These are phyloP conservation scores for Steromphala cineraria DNA, from an alignment of 2,888 invertebrate genomes.

Conservation along the genomic window DNA sequence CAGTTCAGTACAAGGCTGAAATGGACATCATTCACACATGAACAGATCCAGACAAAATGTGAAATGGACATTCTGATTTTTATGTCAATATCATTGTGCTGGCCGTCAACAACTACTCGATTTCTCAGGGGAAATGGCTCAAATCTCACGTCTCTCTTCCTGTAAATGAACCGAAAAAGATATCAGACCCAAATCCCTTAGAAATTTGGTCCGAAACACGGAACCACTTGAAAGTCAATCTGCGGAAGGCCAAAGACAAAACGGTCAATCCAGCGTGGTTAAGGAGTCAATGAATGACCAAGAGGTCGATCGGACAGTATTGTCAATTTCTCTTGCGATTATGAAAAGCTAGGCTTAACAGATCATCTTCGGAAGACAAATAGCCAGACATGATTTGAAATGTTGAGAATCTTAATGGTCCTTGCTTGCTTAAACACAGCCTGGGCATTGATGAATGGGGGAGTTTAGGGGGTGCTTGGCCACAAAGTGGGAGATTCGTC, in stretches of 20 bases:
- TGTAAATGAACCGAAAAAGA: constrained; percentile 3
- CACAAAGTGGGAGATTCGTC: not conserved
- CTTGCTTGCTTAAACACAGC: not conserved
- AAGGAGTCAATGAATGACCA: not conserved
- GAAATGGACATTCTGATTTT: no score
- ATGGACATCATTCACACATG: no score
- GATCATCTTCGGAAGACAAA: not conserved
- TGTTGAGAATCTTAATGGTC: not conserved
- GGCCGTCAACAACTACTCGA: not conserved
- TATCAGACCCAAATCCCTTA: not conserved
- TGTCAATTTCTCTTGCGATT: not conserved
- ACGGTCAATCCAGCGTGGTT: not conserved
- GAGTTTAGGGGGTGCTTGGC: not conserved
- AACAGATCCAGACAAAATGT: no score
- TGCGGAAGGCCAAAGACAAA: not conserved
- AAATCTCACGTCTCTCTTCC: not conserved
- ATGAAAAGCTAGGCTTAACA: not conserved
- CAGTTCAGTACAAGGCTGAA: no score
- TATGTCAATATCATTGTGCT: no score
- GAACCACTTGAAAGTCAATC: not conserved
- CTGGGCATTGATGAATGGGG: not conserved
- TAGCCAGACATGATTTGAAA: not conserved
- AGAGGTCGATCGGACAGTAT: not conserved
- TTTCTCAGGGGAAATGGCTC: constrained; percentile 1
- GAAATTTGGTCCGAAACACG: not conserved